Conservation (phyloP, 2,888 invertebrate genomes). For the Eudasyphora cyanicolor region DNA sequence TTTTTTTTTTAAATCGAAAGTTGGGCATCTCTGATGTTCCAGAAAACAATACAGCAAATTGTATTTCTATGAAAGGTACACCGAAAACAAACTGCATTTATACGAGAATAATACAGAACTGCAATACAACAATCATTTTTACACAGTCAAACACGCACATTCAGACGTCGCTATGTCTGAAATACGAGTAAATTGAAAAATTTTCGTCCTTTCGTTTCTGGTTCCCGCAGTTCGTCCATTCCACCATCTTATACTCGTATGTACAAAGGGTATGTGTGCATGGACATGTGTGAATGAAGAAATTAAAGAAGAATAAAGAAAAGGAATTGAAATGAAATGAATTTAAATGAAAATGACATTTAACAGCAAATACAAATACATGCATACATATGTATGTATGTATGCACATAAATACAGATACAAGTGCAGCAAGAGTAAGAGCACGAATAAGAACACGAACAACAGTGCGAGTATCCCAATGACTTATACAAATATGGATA, state of each 20-base stretch:
- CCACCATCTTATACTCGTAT: too few relatives aligned
- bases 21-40: neutral
- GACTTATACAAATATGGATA: too few relatives aligned
- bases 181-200: neutral
- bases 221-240: neutral
- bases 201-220: neutral
- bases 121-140: too few relatives aligned
- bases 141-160: neutral
- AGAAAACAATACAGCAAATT: neutral
- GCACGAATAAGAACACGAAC: too few relatives aligned
- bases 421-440: too few relatives aligned
- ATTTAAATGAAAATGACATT: conserved; percentile 68
- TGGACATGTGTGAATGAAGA: conserved; percentile 3
- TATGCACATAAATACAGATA: conserved; percentile 35
- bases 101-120: neutral
- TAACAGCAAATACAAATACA: conserved; percentile 52
- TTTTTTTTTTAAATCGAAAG: too few relatives aligned
- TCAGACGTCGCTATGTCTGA: neutral
- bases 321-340: conserved; percentile 49
- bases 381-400: too few relatives aligned
- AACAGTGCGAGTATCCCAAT: too few relatives aligned
- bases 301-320: conserved; percentile 17
- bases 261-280: too few relatives aligned
- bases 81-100: neutral
- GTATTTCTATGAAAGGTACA: neutral